phyloP scores from a whole-genome alignment of 37 sponge, comb jelly and placozoan genomes.

The Eunapius fragilis region DNA sequence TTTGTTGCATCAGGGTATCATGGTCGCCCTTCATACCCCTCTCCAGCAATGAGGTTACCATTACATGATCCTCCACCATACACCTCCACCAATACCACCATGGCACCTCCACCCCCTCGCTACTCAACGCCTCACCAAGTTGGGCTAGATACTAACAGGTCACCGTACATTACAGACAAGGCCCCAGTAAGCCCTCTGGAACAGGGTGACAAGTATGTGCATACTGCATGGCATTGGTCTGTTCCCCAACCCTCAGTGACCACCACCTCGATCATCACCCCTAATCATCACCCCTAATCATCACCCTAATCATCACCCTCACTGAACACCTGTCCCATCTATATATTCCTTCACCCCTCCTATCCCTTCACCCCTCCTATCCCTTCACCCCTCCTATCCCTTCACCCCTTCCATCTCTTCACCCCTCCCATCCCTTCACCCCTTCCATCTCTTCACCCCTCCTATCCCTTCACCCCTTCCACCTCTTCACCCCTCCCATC shows the following conservation, averaged over 20 bases:
- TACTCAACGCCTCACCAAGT: not conserved
- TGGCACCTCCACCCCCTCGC: not conserved
- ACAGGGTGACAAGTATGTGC: not conserved
- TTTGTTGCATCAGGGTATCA: not conserved
- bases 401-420: too few relatives aligned
- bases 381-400: too few relatives aligned
- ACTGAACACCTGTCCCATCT: too few relatives aligned
- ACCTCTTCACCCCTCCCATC: too few relatives aligned
- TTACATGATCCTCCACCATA: constrained; percentile 28
- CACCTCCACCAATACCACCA: not conserved
- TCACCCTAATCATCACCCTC: too few relatives aligned
- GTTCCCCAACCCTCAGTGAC: too few relatives aligned
- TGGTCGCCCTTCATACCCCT: not conserved
- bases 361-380: too few relatives aligned
- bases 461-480: too few relatives aligned
- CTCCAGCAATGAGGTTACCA: not conserved
- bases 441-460: too few relatives aligned
- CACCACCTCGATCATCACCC: not conserved
- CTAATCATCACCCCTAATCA: not conserved
- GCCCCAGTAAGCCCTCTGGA: not conserved
- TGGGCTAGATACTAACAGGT: not conserved
- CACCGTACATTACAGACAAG: not conserved
- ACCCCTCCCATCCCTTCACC: too few relatives aligned
- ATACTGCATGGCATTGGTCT: too few relatives aligned
- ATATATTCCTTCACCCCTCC: too few relatives aligned